Evolutionary conservation across 2,888 invertebrate genomes (phyloP), one percentile per base, ranked within the genome.

Genomic region (Netelia fuscicornis): DNA sequence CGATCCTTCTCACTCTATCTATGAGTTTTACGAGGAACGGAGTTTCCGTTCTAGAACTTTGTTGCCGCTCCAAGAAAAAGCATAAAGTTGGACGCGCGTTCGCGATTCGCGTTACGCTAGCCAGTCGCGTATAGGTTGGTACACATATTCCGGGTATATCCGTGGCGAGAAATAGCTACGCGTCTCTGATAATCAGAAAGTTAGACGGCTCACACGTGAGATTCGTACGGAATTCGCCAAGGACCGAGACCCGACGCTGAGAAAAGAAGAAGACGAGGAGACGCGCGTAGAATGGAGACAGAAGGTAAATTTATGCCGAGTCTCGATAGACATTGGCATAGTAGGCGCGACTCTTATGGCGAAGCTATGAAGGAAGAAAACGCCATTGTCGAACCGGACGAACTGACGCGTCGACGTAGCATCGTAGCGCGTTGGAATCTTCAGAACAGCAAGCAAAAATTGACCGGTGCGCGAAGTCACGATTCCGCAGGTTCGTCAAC

Each of bases 271-370:
- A 58, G 10, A 10, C 17, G 20, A 42, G 23, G 64, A 70, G 10
- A 81, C 42, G 52, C 48, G 10, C 44, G 17, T 62, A 42, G 25
- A 77, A 81, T 67, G 80, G 20, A 82, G 71, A 77, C 56, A 42
- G 72, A 81, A 42, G 80, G 82, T 62, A 77, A 83, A 86, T 77
- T 58, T 54, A 75, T 25, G 68, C 72, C 67, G 62, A 62, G 44
- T 77, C 67, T 56, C 58, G 58, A 74, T 62, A 83, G 77, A 78
- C 48, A 58, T 77, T 88, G 81, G 42, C 62, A 82, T 65, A 88
- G 83, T 54, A 91, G 91, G 64, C 90, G 92, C 60, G 84, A 90
- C 81, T 92, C 92, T 42, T 92, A 92, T 83, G 88, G 84, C 81
- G 89, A 86, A 11, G 92, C 92, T 42, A 87, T 92, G 86, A 84